A percentile compares a stretch with the other conserved stretches of the same genome.
Conservation (phyloP, 2,797 vertebrate species). For the Hybognathus amarus region DNA sequence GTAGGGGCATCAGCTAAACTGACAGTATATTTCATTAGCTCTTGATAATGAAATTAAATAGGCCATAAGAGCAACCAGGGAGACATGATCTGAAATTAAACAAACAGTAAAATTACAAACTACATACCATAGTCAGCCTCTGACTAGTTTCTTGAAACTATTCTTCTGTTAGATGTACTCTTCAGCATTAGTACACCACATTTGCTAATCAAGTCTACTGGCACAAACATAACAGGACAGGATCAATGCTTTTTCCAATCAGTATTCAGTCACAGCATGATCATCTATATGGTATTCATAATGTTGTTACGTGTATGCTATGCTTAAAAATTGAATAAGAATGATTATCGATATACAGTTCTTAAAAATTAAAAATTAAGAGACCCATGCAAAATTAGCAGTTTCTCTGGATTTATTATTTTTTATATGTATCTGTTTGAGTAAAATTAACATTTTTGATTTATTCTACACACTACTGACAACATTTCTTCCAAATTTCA, state of each 20-base stretch:
- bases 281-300: constrained; percentile 7
- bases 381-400: too few species aligned
- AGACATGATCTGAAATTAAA: neutral
- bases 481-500: too few species aligned
- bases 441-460: too few species aligned
- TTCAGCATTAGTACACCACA: neutral
- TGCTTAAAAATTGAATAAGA: neutral
- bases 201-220: neutral
- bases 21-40: neutral
- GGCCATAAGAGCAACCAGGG: neutral
- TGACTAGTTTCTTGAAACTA: neutral
- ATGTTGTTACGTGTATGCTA: neutral
- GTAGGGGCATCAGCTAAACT: neutral
- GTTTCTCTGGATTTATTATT: too few species aligned
- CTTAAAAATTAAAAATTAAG: too few species aligned
- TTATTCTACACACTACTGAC: too few species aligned
- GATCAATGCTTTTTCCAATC: constrained; percentile 7
- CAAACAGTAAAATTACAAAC: neutral
- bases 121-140: neutral
- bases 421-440: too few species aligned
- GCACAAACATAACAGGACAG: neutral
- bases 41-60: neutral
- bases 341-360: neutral
- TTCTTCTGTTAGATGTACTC: neutral
- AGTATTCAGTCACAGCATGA: neutral